phyloP scores from a whole-genome alignment of 2,888 invertebrate genomes.

The Ochropleura plecta region DNA sequence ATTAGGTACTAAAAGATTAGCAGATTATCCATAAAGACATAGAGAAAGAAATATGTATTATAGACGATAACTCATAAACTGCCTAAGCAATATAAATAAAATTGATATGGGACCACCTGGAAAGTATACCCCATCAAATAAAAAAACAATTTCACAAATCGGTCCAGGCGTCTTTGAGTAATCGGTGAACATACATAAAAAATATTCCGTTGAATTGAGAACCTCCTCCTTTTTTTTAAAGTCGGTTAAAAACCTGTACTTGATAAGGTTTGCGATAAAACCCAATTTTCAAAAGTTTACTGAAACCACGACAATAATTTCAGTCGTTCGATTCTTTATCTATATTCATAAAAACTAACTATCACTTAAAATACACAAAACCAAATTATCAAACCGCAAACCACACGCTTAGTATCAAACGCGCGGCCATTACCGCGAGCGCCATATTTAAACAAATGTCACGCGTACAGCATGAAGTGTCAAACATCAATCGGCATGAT shows the following conservation, averaged over 20 bases:
- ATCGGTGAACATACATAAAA: too few relatives aligned
- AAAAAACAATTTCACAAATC: too few relatives aligned
- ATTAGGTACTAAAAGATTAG: too few relatives aligned
- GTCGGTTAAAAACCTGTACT: neutral
- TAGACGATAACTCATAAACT: too few relatives aligned
- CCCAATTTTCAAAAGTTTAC: neutral
- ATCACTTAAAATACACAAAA: neutral
- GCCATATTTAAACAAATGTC: slow-evolving; percentile 21
- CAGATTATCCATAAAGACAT: too few relatives aligned
- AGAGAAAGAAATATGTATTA: too few relatives aligned
- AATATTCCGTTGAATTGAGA: too few relatives aligned
- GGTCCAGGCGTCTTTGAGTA: too few relatives aligned
- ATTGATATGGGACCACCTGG: too few relatives aligned
- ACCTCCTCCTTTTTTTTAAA: too few relatives aligned
- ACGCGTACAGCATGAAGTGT: slow-evolving; percentile 30
- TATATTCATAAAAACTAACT: neutral
- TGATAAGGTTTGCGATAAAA: neutral
- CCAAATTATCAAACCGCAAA: neutral
- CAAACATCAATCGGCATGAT: slow-evolving; percentile 33
- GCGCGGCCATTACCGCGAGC: neutral
- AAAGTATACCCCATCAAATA: too few relatives aligned
- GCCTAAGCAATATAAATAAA: too few relatives aligned
- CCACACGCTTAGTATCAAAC: slow-evolving; percentile 16
- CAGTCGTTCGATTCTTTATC: neutral
- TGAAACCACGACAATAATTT: neutral